Conservation (phyloP, 1,140 invertebrate genomes). For the Daktulosphaira vitifoliae region DNA sequence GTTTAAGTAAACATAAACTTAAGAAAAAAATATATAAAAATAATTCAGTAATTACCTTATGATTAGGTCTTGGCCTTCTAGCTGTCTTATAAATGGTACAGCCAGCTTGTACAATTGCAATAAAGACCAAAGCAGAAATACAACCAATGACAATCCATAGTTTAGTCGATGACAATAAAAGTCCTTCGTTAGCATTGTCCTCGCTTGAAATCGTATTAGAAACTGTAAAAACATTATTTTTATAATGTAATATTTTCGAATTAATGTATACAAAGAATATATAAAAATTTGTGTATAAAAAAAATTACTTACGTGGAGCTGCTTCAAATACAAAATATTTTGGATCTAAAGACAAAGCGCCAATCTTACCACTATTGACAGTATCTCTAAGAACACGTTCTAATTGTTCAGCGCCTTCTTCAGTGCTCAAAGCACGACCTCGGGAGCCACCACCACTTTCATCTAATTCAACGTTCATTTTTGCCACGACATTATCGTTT, state of each 20-base stretch:
- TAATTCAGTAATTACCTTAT: slow-evolving; percentile 52
- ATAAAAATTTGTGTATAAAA: no score
- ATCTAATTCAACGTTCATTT: slow-evolving; percentile 58
- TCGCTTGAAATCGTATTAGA: slow-evolving; percentile 43
- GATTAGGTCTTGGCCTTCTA: slow-evolving; percentile 48
- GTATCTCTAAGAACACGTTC: slow-evolving; percentile 52
- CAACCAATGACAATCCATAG: slow-evolving; percentile 75
- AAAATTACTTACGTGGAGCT: slow-evolving; percentile 43
- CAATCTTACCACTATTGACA: slow-evolving; percentile 60
- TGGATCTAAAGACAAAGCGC: slow-evolving; percentile 67
- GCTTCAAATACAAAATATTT: slow-evolving; percentile 61
- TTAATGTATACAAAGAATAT: not conserved
- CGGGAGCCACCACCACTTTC: slow-evolving; percentile 51
- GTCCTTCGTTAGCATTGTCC: slow-evolving; percentile 22
- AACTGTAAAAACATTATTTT: slow-evolving; percentile 40
- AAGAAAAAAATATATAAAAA: no score
- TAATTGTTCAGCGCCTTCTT: slow-evolving; percentile 44
- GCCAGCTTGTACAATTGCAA: slow-evolving; percentile 71
- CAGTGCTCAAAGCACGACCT: slow-evolving; percentile 45
- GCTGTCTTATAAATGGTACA: slow-evolving; percentile 70
- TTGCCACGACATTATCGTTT: slow-evolving; percentile 53
- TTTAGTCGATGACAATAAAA: slow-evolving; percentile 52
- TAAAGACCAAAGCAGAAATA: slow-evolving; percentile 64
- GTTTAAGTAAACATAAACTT: no score
- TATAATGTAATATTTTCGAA: not conserved